These are phyloP conservation scores for Okapia johnstoni DNA, from an alignment of 2,113 vertebrate genomes.

Conservation along the genomic window DNA sequence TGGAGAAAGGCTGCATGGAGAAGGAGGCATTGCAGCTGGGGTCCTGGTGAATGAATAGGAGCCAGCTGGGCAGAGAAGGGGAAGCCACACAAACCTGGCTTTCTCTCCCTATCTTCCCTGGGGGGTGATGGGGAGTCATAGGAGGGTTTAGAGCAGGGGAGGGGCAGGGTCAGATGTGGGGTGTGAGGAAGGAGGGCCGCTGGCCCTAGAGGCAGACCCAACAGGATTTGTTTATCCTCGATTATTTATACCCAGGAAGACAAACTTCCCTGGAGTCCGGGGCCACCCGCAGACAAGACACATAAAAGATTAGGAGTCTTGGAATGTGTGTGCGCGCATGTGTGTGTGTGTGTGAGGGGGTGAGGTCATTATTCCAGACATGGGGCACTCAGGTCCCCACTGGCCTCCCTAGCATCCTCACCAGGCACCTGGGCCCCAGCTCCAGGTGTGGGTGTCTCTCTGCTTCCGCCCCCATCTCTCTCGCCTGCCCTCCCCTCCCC, in stretches of 20 bases:
- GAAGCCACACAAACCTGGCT: neutral
- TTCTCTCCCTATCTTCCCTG: neutral
- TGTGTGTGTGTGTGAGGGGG: neutral
- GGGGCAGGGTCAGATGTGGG: neutral
- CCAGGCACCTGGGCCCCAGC: neutral
- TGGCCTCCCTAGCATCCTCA: neutral
- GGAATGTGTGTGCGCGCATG: neutral
- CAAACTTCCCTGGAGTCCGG: neutral
- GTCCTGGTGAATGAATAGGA: neutral
- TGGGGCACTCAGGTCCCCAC: neutral
- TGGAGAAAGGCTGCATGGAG: neutral
- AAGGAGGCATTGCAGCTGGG: neutral
- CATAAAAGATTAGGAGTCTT: conserved; percentile 14
- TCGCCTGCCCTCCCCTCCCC: neutral
- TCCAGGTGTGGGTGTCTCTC: neutral
- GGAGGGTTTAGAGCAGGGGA: neutral
- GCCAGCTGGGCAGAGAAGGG: neutral
- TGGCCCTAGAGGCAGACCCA: neutral
- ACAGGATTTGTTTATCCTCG: conserved; percentile 33
- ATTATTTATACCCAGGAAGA: conserved; percentile 45
- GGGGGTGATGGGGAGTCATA: neutral
- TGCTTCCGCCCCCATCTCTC: neutral
- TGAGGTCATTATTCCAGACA: neutral
- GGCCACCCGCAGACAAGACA: conserved; percentile 51
- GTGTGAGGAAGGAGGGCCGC: neutral